These are phyloP conservation scores for Temnothorax ravouxi DNA, from an alignment of 2,888 invertebrate genomes.

Conservation along the genomic window DNA sequence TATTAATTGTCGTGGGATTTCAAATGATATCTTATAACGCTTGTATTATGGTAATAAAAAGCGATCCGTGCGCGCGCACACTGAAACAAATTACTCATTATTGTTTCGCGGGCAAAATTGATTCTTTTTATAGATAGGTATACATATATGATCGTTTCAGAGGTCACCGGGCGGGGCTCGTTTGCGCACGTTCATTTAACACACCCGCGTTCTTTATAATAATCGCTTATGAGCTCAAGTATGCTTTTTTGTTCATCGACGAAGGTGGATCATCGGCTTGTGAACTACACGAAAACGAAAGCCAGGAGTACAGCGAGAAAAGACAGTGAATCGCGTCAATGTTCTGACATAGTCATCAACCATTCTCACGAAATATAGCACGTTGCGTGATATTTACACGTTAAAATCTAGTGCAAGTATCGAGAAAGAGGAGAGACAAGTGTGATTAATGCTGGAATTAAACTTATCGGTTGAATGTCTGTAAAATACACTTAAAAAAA, in stretches of 20 bases:
- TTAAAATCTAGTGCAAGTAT: background rate
- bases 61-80: background rate
- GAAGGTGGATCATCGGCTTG: background rate
- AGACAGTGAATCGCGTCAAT: background rate
- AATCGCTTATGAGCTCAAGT: background rate
- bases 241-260: background rate
- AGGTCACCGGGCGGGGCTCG: background rate
- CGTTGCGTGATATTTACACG: background rate
- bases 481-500: too few relatives aligned
- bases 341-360: background rate
- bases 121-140: background rate
- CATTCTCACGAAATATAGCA: background rate
- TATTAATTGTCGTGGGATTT: too few relatives aligned
- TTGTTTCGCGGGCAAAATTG: background rate
- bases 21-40: background rate
- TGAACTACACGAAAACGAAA: background rate
- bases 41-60: constrained; percentile 27
- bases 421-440: background rate
- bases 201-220: background rate
- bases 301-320: background rate
- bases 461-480: background rate
- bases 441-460: background rate
- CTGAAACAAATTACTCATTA: constrained; percentile 10
- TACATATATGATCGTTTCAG: constrained; percentile 12
- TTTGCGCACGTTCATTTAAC: constrained; percentile 23